These are phyloP conservation scores for Sesia apiformis DNA, from an alignment of 2,888 invertebrate species.

Conservation along the genomic window DNA sequence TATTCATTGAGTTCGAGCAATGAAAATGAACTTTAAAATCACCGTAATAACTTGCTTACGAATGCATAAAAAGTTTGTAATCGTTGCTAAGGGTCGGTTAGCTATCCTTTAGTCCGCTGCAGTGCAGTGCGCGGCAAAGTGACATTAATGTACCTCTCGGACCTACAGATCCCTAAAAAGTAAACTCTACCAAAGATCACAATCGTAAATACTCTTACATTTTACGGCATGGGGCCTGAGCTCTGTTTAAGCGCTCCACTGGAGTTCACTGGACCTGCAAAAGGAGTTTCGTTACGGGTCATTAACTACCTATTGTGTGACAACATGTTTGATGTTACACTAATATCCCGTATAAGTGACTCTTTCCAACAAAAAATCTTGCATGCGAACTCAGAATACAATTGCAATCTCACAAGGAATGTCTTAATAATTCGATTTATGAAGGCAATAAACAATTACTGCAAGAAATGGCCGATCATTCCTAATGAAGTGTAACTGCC, in stretches of 20 bases:
- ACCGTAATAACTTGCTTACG: no score
- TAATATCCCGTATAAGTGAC: background rate
- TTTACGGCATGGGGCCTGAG: background rate
- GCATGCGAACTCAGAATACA: background rate
- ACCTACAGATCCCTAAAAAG: background rate
- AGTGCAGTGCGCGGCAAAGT: no score
- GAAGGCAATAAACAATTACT: background rate
- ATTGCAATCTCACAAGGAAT: background rate
- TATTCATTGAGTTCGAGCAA: no score
- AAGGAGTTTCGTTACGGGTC: slow-evolving; percentile 13
- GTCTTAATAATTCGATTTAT: background rate
- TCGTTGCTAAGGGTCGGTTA: no score
- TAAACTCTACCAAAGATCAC: background rate
- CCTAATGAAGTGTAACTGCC: slow-evolving; percentile 32
- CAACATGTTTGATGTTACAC: slow-evolving; percentile 5
- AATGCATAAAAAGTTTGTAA: no score
- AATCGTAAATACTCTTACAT: background rate
- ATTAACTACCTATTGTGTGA: slow-evolving; percentile 12
- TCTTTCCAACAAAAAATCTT: background rate
- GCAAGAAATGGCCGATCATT: slow-evolving; percentile 15
- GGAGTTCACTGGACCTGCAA: slow-evolving; percentile 3
- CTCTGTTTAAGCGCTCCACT: background rate
- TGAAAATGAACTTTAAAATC: no score
- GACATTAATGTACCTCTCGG: background rate
- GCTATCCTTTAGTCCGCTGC: no score